A percentile compares a stretch with the other conserved stretches of the same genome.
These are phyloP conservation scores for Tachycineta bicolor DNA, from an alignment of 2,113 vertebrate species.

Conservation along the genomic window DNA sequence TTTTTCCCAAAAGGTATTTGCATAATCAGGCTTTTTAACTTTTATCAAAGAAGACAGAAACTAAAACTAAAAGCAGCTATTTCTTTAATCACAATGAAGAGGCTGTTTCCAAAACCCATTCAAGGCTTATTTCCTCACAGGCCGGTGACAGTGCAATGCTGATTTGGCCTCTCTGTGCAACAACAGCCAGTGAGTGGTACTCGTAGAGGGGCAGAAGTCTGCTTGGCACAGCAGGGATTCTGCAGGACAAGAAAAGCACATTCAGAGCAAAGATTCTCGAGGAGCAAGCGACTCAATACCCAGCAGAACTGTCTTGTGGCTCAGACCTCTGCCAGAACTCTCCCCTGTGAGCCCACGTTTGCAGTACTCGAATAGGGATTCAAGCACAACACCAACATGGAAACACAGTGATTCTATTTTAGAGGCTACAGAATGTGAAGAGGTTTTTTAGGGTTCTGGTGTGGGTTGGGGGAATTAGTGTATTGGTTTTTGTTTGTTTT, in stretches of 20 bases:
- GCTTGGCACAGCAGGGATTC: background rate
- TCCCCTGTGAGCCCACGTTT: background rate
- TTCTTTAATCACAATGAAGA: background rate
- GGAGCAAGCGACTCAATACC: background rate
- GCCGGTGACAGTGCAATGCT: fast-evolving
- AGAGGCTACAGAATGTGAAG: background rate
- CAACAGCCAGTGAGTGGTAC: fast-evolving
- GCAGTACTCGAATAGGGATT: background rate
- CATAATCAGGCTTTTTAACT: background rate
- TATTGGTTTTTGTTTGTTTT: background rate
- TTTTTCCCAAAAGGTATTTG: background rate
- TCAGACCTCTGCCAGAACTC: background rate
- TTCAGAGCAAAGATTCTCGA: background rate
- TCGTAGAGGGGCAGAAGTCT: fast-evolving
- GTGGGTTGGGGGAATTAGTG: background rate
- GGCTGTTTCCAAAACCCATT: background rate
- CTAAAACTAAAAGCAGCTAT: background rate
- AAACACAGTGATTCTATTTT: background rate
- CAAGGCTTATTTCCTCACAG: background rate
- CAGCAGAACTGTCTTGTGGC: background rate
- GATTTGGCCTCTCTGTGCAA: background rate
- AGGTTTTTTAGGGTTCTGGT: background rate
- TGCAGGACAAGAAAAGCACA: background rate
- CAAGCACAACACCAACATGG: background rate
- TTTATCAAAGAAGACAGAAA: background rate